These are phyloP conservation scores for Trachymyrmex septentrionalis DNA, from an alignment of 1,140 invertebrate species.

Conservation along the genomic window DNA sequence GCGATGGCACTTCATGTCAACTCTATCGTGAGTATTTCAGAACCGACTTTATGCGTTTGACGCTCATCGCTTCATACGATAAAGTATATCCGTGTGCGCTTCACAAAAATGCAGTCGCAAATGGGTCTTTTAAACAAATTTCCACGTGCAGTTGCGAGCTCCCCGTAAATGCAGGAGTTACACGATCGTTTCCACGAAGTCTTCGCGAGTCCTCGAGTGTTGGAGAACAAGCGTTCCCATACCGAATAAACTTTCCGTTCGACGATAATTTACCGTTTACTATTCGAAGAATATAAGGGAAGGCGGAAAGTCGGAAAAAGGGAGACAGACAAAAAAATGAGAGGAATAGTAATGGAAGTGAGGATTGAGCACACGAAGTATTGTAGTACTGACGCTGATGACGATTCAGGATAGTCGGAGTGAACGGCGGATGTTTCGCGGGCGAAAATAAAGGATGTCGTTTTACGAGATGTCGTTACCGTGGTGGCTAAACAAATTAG, in stretches of 20 bases:
- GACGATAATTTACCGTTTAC: conserved; percentile 56
- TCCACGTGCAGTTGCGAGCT: conserved; percentile 16
- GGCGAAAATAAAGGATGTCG: conserved; percentile 70
- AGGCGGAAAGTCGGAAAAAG: conserved; percentile 14
- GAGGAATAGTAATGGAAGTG: not conserved
- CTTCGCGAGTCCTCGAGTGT: conserved; percentile 16
- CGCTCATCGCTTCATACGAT: conserved; percentile 43
- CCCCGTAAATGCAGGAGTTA: conserved; percentile 18
- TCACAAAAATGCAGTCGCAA: conserved; percentile 47
- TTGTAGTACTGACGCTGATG: conserved; percentile 29
- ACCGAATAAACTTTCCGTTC: conserved; percentile 11
- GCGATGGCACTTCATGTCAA: conserved; percentile 34
- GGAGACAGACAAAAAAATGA: not conserved
- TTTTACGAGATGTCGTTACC: conserved; percentile 81
- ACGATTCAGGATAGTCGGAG: not conserved
- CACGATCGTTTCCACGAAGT: conserved; percentile 62
- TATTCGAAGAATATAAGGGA: not conserved
- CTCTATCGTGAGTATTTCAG: conserved; percentile 24
- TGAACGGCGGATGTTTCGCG: conserved; percentile 57
- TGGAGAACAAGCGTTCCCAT: conserved; percentile 44
- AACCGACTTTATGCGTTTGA: conserved; percentile 54
- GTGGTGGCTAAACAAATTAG: conserved; percentile 81
- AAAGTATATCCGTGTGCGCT: conserved; percentile 31
- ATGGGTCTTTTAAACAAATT: conserved; percentile 25
- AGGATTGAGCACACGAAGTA: not conserved